Evolutionary conservation across 2,113 vertebrate genomes (phyloP).

Genomic region (Cavia porcellus): DNA sequence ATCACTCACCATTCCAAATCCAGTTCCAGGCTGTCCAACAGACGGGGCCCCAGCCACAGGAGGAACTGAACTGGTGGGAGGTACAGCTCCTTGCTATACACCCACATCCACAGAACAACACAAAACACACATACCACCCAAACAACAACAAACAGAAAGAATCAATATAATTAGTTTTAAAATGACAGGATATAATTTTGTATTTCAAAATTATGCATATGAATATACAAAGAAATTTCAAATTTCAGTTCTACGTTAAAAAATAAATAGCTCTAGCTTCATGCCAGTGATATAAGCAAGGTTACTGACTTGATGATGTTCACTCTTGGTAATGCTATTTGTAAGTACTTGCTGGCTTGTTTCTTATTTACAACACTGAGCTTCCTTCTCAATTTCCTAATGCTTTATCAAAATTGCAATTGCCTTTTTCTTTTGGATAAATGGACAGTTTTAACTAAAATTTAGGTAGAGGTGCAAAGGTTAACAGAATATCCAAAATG

Average conservation of each 20-base stretch:
- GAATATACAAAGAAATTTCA: not conserved
- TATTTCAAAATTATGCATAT: not conserved
- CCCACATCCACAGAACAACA: conserved; percentile 25
- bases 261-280: not conserved
- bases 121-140: not conserved
- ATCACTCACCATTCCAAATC: conserved; percentile 95
- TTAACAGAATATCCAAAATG: not conserved
- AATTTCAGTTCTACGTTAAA: not conserved
- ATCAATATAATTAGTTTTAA: conserved; percentile 60
- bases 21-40: conserved; percentile 90
- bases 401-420: not conserved
- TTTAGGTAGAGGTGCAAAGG: not conserved
- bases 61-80: conserved; percentile 89
- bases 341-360: not conserved
- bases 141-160: conserved; percentile 53
- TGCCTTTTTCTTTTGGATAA: not conserved
- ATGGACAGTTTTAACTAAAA: not conserved
- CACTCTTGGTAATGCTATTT: not conserved
- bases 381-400: not conserved
- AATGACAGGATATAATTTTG: conserved; percentile 43
- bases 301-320: not conserved
- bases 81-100: conserved; percentile 88
- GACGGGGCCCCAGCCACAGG: conserved; percentile 86
- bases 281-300: not conserved
- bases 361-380: not conserved